Conservation (phyloP, 2,797 vertebrate genomes). For the Emydoidea blandingii region DNA sequence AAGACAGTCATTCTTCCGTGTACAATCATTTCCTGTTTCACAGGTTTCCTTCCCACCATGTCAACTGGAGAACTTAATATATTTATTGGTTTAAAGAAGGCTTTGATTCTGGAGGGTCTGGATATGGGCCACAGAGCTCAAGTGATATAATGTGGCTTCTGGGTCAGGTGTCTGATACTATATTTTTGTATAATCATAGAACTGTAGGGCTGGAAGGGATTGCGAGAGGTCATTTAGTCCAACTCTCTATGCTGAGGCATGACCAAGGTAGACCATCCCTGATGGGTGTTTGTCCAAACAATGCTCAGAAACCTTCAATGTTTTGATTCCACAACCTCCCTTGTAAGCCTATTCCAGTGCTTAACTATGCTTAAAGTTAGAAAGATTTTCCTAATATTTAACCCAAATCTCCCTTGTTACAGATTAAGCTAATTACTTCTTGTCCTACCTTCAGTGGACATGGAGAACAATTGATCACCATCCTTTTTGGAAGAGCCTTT, state of each 20-base stretch:
- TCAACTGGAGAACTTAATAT: neutral
- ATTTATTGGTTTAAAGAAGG: neutral
- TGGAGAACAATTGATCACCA: neutral
- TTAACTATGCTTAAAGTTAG: neutral
- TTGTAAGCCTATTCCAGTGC: neutral
- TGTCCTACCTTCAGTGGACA: neutral
- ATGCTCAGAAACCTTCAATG: neutral
- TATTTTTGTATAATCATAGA: accelerated
- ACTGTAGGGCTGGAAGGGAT: neutral
- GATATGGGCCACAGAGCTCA: neutral
- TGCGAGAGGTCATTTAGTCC: neutral
- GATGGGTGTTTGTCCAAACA: neutral
- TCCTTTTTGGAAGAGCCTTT: neutral
- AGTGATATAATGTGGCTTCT: accelerated
- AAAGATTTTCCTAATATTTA: neutral
- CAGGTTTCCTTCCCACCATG: neutral
- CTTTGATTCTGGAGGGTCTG: neutral
- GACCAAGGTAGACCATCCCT: neutral
- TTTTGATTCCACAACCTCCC: neutral
- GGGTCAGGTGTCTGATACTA: accelerated
- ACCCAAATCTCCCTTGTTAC: neutral
- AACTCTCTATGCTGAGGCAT: neutral
- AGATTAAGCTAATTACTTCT: neutral
- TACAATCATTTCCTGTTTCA: neutral
- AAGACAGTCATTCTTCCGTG: neutral